Base-by-base conservation (phyloP, 2,113 vertebrate species). In the Lasiurus cinereus region DNA sequence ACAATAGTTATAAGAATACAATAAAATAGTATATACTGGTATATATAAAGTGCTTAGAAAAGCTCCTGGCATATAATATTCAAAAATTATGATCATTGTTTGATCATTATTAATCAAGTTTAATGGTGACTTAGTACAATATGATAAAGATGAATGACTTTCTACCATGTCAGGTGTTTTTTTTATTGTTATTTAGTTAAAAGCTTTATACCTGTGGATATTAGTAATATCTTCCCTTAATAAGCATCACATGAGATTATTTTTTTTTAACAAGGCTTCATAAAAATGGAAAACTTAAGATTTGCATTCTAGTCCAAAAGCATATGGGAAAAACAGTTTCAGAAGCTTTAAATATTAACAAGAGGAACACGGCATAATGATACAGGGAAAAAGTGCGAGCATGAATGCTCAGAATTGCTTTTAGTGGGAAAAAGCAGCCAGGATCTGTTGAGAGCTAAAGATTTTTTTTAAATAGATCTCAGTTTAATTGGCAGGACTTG, bases 341-440 rank as follows among this genome's bases (percentile, higher is more conserved):
- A 97, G 94, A 94, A 95, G 92, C 85, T 97, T 98, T 97, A 98
- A 97, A 96, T 97, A 97, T 97, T 98, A 97, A 97, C 48, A 90
- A 94, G 87, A 95, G 83, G 95, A 98, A 95, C 22, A 69, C 4
- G 78, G 80, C 54, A 93, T 90, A 92, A 52, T 84, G 79, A 90
- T 91, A 90, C 70, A 73, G 64, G 91, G 92, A 77, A 96, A 93
- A 95, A 83, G 78, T 70, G 29, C 52, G 78, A 97, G 85, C 82
- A 48, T 90, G 89, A 97, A 96, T 97, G 93, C 93, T 95, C 88
- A 97, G 95, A 98, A 97, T 91, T 96, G 76, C 88, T 98, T 97
- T 97, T 90, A 97, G 89, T 90, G 90, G 95, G 94, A 96, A 96
- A 96, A 97, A 83, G 82, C 85, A 97, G 74, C 92, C 96, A 95